Evolutionary conservation across 2,113 vertebrate species (phyloP), one percentile per base, ranked within the genome.

Genomic region (Anhinga anhinga): DNA sequence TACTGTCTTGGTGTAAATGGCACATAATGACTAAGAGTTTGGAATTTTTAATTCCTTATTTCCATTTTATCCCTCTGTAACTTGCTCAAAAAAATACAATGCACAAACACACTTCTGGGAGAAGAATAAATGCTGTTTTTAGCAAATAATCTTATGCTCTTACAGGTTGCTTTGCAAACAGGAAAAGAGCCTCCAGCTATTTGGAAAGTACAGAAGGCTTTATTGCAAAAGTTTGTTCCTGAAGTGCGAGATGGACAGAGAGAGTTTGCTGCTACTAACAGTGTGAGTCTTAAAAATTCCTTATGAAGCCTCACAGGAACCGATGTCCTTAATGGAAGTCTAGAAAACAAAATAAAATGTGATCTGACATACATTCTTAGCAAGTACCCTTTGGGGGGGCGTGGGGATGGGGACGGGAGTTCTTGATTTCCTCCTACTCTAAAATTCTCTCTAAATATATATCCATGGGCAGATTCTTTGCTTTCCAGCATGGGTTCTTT

Each of bases 201-300:
- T 96, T 99, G 99, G 99, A 99, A 99, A 96, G 99, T 99, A 61
- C 99, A 99, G 95, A 99, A 99, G 97, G 99, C 99, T 97, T 98
- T 99, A 97, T 98, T 99, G 95, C 99, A 99, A 95, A 99, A 99
- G 95, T 99, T 99, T 98, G 98, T 99, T 98, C 99, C 99, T 58
- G 99, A 99, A 98, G 98, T 99, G 94, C 98, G 99, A 97, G 99
- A 99, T 45, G 98, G 99, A 53, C 99, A 98, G 90, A 98, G 99
- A 95, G 99, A 99, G 53, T 99, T 99, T 98, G 99, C 99, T 96
- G 99, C 99, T 96, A 99, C 99, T 45, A 99, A 99, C 96, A 99
- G 99, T 94, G 99, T 99, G 97, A 99, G 99, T 99, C 86, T 86
- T 74, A 86, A 82, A 53, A 49, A 80, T 94, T 90, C 52, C 55